A percentile compares a stretch with the other conserved stretches of the same genome.
phyloP scores from a whole-genome alignment of 2,797 vertebrate genomes.

The Gymnodraco acuticeps region DNA sequence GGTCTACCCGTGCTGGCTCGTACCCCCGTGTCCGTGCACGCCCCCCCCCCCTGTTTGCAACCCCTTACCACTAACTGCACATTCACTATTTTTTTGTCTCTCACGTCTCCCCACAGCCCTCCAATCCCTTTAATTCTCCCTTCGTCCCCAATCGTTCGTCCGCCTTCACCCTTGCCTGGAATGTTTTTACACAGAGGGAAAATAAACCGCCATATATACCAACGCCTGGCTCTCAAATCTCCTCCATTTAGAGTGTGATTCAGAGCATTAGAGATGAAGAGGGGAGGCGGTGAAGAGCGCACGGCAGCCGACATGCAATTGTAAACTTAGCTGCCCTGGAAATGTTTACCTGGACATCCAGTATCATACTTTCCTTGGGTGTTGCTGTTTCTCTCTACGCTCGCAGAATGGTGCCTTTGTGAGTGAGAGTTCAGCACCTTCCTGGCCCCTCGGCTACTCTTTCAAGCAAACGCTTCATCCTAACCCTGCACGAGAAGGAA shows the following conservation, averaged over 20 bases:
- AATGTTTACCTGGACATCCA: conserved; percentile 79
- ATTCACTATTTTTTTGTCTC: conserved; percentile 57
- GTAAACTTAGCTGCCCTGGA: conserved; percentile 65
- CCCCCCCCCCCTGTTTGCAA: conserved; percentile 28
- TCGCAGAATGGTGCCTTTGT: conserved; percentile 82
- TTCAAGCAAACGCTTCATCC: conserved; percentile 60
- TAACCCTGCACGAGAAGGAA: conserved; percentile 28
- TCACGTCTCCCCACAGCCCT: conserved; percentile 34
- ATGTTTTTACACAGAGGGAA: conserved; percentile 78
- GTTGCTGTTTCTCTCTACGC: conserved; percentile 68
- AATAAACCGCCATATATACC: conserved; percentile 70
- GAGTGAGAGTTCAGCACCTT: conserved; percentile 52
- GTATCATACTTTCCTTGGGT: conserved; percentile 79
- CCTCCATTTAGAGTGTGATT: conserved; percentile 40
- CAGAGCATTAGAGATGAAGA: conserved; percentile 41
- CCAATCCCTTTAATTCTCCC: conserved; percentile 57
- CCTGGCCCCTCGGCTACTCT: conserved; percentile 48
- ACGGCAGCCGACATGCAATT: conserved; percentile 46
- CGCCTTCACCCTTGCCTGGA: conserved; percentile 68
- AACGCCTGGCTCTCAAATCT: conserved; percentile 53
- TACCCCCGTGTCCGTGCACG: conserved; percentile 50
- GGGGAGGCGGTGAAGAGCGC: conserved; percentile 41
- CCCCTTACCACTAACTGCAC: conserved; percentile 57
- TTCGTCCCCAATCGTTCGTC: conserved; percentile 48
- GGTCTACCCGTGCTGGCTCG: conserved; percentile 62